Percentiles rank a stretch among this genome's conserved stretches.
phyloP scores from a whole-genome alignment of 2,888 invertebrate genomes.

The Loripinus fragilis region DNA sequence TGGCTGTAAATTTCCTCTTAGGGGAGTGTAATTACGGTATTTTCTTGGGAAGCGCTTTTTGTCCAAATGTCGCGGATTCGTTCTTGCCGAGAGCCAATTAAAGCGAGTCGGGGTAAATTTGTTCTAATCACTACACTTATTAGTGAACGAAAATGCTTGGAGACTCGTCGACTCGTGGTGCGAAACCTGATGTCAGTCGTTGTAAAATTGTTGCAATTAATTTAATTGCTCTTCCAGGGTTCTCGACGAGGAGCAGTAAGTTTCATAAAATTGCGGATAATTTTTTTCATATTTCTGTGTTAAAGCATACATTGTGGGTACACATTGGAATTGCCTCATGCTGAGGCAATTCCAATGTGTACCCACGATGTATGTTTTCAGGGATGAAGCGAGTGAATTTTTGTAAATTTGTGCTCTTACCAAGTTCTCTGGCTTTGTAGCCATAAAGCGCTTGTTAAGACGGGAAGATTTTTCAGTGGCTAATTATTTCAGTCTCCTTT shows the following conservation, averaged over 20 bases:
- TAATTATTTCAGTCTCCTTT: too few relatives aligned
- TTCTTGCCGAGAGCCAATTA: neutral
- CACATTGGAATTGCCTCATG: too few relatives aligned
- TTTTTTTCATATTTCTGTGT: too few relatives aligned
- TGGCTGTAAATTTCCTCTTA: neutral
- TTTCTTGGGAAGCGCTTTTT: neutral
- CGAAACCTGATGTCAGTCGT: constrained; percentile 6
- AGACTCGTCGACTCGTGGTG: constrained; percentile 1
- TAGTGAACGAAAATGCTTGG: neutral
- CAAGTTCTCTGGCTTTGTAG: too few relatives aligned
- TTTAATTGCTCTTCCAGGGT: constrained; percentile 18
- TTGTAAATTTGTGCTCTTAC: too few relatives aligned
- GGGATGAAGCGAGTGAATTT: too few relatives aligned
- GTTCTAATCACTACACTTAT: constrained; percentile 13
- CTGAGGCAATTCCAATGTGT: too few relatives aligned
- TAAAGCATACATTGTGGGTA: too few relatives aligned
- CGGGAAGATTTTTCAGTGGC: neutral
- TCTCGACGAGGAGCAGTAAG: too few relatives aligned
- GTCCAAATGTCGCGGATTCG: neutral
- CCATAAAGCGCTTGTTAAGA: neutral
- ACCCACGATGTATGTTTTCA: too few relatives aligned
- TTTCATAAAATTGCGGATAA: too few relatives aligned
- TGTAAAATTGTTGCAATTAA: constrained; percentile 11
- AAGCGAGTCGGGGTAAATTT: constrained; percentile 11
- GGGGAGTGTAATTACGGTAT: neutral